These are phyloP conservation scores for Parazoanthus darwini DNA, from an alignment of 92 coral and sea anemone genomes.

Conservation along the genomic window DNA sequence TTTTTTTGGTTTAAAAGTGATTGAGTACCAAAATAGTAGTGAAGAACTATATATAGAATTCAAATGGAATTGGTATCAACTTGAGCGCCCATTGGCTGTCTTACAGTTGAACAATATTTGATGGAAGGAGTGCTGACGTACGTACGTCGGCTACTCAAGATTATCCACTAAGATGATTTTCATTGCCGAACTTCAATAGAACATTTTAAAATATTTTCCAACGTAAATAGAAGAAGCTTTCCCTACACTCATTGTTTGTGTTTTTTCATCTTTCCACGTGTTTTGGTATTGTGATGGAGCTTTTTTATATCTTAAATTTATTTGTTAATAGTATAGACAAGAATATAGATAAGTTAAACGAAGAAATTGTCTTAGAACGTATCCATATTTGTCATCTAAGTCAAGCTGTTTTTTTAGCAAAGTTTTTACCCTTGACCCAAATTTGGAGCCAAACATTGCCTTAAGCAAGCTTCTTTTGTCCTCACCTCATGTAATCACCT, in stretches of 20 bases:
- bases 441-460: neutral
- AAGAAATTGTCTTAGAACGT: too few species aligned
- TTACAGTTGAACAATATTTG: too few species aligned
- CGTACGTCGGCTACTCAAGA: too few species aligned
- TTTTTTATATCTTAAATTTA: neutral
- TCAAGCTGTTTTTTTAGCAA: too few species aligned
- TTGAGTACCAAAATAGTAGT: neutral
- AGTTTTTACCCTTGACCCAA: neutral
- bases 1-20: neutral
- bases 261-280: neutral
- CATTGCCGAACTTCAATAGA: too few species aligned
- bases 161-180: too few species aligned
- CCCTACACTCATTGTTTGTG: neutral
- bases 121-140: too few species aligned
- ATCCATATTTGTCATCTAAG: too few species aligned
- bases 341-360: too few species aligned
- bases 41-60: neutral
- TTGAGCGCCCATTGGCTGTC: neutral
- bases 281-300: neutral
- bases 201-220: too few species aligned
- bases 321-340: too few species aligned
- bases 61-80: neutral
- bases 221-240: too few species aligned
- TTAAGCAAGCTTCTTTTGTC: neutral
- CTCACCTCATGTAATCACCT: neutral